A percentile compares a stretch with the other conserved stretches of the same genome.
Evolutionary conservation across 2,797 vertebrate genomes (phyloP).

Genomic region (Alca torda): DNA sequence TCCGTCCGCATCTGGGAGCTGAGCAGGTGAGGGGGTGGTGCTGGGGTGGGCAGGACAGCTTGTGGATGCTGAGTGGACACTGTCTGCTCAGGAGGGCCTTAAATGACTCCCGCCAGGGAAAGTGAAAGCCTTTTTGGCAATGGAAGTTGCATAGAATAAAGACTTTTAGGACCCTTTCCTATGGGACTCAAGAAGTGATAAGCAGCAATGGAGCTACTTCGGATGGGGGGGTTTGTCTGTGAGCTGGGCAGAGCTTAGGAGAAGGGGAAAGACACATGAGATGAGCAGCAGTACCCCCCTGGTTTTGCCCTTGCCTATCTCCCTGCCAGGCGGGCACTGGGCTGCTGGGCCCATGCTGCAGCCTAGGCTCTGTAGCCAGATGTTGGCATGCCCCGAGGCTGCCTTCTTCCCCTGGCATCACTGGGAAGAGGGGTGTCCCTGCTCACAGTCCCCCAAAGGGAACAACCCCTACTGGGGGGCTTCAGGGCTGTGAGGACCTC

Average conservation of each 20-base stretch:
- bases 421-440: neutral
- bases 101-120: neutral
- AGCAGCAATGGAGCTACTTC: rapidly evolving
- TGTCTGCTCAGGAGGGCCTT: neutral
- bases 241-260: neutral
- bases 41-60: neutral
- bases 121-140: neutral
- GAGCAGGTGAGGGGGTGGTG: slow-evolving; percentile 80
- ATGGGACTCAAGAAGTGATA: neutral
- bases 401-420: neutral
- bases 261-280: neutral
- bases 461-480: rapidly evolving
- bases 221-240: neutral
- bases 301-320: neutral
- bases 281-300: neutral
- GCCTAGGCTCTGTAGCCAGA: neutral
- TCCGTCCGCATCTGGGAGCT: slow-evolving; percentile 94
- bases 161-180: neutral
- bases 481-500: neutral
- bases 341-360: neutral
- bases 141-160: neutral
- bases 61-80: rapidly evolving
- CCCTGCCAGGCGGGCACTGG: neutral
- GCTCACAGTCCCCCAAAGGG: neutral
- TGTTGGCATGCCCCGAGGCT: rapidly evolving